Percentiles rank a stretch among this genome's conserved stretches.
phyloP scores from a whole-genome alignment of 92 coral and sea anemone genomes.

The Epizoanthus stellaris region DNA sequence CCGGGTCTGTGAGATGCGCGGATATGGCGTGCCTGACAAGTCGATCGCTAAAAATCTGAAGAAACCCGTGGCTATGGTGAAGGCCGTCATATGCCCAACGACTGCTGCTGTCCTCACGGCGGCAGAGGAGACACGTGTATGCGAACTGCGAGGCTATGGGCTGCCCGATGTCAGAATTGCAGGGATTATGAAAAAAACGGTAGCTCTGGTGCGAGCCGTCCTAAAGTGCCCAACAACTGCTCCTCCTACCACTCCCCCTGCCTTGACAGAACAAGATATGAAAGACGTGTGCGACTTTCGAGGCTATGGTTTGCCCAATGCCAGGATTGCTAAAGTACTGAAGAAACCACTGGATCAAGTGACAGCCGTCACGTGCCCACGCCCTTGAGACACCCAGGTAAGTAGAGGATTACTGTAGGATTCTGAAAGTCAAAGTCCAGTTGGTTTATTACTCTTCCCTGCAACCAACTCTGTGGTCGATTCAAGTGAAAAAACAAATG shows the following conservation, averaged over 20 bases:
- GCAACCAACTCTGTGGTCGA: no score
- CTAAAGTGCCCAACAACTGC: not conserved
- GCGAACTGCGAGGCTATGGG: not conserved
- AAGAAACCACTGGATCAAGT: not conserved
- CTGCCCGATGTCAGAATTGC: not conserved
- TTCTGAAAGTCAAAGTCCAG: no score
- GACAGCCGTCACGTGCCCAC: not conserved
- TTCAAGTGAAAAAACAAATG: no score
- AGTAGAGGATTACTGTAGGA: no score
- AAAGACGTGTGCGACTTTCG: not conserved
- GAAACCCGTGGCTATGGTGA: not conserved
- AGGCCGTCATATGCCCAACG: no score
- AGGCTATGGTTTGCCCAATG: not conserved
- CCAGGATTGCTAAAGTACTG: not conserved
- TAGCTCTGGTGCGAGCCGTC: not conserved
- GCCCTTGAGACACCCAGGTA: no score
- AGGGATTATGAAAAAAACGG: not conserved
- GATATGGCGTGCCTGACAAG: not conserved
- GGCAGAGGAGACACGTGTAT: not conserved
- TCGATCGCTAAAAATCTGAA: not conserved
- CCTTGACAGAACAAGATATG: not conserved
- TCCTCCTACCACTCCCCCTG: not conserved
- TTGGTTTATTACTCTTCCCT: no score
- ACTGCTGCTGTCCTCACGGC: not conserved
- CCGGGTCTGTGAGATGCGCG: not conserved